Base-by-base conservation (phyloP, 2,113 vertebrate species). In the Equus przewalskii region DNA sequence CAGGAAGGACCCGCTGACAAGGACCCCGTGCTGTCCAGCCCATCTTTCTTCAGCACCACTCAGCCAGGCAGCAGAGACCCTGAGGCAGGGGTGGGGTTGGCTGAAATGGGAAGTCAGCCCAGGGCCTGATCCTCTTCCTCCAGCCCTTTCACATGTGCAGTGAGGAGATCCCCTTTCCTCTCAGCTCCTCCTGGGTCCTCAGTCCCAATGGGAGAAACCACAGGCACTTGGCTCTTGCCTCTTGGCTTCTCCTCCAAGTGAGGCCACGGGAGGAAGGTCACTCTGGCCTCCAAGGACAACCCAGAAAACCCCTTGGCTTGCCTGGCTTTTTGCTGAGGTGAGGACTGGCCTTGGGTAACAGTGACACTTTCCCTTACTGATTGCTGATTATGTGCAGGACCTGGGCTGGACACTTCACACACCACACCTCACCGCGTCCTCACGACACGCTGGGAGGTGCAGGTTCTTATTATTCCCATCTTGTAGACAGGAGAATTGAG, bases 241-340 rank as follows among this genome's bases (percentile, higher is more conserved):
- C 33, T 76, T 33, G 56, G 24, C 30, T 46, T 87, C 12, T 51
- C 51, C 26, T 93, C 60, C 28, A 65, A 79, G 44, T 60, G 60
- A 93, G 93, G 79, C 19, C 7, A 82, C 41, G 30, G 78, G 15
- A 92, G 44, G 12, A 92, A 91, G 60, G 62, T 93, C 64, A 72
- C 26, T 41, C 49, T 78, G 56, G 36, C 51, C 62, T 93, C 62
- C 78, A 79, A 86, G 72, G 33, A 60, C 26, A 91, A 56, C 3
- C 49, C 15, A 16, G 6, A 33, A 69, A 58, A 41, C 16, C 62
- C 33, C 41, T 41, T 33, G n/a, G 62, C 56, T 78, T 7, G 21
- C 44, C 54, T 69, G 75, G n/a, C 14, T 65, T 69, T 80, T 67
- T 73, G n/a, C 90, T 67, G 73, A 21, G 28, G 90, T 64, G 9